A percentile compares a stretch with the other conserved stretches of the same genome.
Evolutionary conservation across 2,888 invertebrate species (phyloP).

Genomic region (Netelia inedita): DNA sequence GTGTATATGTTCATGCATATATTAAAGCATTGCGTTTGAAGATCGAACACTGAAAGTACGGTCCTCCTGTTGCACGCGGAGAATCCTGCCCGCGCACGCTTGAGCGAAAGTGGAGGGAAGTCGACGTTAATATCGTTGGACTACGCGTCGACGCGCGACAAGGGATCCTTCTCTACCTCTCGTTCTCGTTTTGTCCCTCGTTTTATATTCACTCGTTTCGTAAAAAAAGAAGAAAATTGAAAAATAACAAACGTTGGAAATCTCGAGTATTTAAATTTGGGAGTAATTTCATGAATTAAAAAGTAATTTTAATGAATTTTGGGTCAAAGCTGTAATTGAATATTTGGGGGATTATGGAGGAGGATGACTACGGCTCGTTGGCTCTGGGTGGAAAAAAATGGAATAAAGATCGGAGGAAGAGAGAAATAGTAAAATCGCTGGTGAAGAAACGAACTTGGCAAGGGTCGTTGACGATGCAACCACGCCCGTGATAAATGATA

Average conservation of each 20-base stretch:
- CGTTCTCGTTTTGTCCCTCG: background rate
- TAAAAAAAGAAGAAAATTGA: background rate
- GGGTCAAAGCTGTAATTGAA: too few species aligned
- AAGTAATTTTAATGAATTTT: too few species aligned
- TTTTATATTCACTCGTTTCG: background rate
- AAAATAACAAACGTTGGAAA: background rate
- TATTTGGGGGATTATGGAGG: too few species aligned
- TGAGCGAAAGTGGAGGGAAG: constrained; percentile 38
- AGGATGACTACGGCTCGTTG: too few species aligned
- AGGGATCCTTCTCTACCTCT: background rate
- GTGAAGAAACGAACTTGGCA: background rate
- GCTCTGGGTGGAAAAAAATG: too few species aligned
- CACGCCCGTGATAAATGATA: background rate
- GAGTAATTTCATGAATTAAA: too few species aligned
- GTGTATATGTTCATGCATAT: background rate
- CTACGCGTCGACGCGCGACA: constrained; percentile 19
- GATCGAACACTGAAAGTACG: constrained; percentile 72
- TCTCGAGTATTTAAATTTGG: too few species aligned
- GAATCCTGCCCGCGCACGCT: constrained; percentile 48
- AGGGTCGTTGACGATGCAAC: background rate
- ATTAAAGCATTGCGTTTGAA: constrained; percentile 64
- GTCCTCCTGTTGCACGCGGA: constrained; percentile 65
- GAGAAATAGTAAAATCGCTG: too few species aligned
- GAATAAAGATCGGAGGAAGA: too few species aligned
- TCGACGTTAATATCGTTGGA: constrained; percentile 45